Evolutionary conservation across 2,113 vertebrate species (phyloP).

Genomic region (Rhombomys opimus): DNA sequence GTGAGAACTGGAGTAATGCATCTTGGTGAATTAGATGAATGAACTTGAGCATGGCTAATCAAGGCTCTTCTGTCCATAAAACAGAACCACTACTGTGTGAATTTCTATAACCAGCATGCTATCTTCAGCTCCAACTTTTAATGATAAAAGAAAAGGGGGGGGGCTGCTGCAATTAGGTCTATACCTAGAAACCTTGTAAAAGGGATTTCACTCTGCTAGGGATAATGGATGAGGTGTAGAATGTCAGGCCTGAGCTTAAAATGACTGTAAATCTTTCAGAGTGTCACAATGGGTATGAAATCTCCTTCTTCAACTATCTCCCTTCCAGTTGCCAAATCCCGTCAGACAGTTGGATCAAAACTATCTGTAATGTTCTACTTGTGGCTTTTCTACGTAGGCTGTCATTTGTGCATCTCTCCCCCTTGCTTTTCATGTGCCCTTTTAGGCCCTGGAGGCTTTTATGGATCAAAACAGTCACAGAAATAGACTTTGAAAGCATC

Average conservation of each 20-base stretch:
- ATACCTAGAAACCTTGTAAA: slow-evolving; percentile 33
- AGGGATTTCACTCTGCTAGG: neutral
- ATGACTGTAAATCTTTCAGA: slow-evolving; percentile 22
- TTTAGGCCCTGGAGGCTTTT: slow-evolving; percentile 30
- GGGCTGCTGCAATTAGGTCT: slow-evolving; percentile 20
- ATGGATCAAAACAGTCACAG: slow-evolving; percentile 53
- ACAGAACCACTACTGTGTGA: neutral
- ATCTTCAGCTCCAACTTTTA: neutral
- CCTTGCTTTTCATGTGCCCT: slow-evolving; percentile 24
- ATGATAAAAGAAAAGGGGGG: neutral
- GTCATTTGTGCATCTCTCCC: neutral
- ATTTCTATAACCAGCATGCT: neutral
- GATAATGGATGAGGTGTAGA: neutral
- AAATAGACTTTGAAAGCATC: slow-evolving; percentile 27
- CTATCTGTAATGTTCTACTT: slow-evolving; percentile 2
- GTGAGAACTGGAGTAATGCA: neutral
- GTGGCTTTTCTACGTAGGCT: neutral
- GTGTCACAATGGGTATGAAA: slow-evolving; percentile 21
- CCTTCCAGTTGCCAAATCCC: slow-evolving; percentile 8
- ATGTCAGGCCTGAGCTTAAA: slow-evolving; percentile 45
- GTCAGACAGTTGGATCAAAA: slow-evolving; percentile 39
- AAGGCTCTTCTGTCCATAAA: neutral
- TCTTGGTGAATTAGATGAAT: neutral
- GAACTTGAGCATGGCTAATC: neutral
- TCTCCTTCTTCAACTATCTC: slow-evolving; percentile 32